Evolutionary conservation across 2,113 vertebrate genomes (phyloP), one percentile per base, ranked within the genome.

Genomic region (Nanorana parkeri): DNA sequence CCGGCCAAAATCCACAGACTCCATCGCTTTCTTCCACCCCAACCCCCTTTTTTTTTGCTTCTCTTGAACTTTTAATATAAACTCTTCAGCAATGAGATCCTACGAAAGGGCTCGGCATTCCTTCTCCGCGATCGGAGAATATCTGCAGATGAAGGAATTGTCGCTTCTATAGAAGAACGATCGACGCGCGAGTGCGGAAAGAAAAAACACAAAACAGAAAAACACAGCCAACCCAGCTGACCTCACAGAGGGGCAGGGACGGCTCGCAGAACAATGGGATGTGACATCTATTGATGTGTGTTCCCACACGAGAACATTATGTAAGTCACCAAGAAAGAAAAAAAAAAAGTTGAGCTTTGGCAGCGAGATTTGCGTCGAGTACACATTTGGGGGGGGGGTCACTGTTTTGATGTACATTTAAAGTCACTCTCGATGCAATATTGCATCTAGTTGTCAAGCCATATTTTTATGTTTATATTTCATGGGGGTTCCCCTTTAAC

Each of bases 1-100:
- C 7, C 67, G 81, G 88, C 88, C 90, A 90, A 88, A 86, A 86
- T 85, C 85, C 87, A 87, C 1, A 36, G 86, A 81, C 72, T 28
- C 36, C 71, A 15, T 29, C 11, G 21, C 41, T 47, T 47, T 11
- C 41, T 47, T 13, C 41, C 41, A 13, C 41, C 41, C 41, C 32
- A 21, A 32, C 71, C 32, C 28, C 17, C 29, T 20, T 24, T 13
- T 52, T 17, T n/a, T 58, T 60, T 60, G 56, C 54, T 75, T 36
- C 71, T 36, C 72, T 16, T 61, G 28, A 60, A 75, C 72, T 75
- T 61, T 74, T 58, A 60, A 74, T 61, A 61, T 60, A 75, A 60
- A 73, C 69, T n/a, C 19, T 19, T 52, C 36, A 60, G 72, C 61
- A 75, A 75, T 58, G 1, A 21, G 72, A 75, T 75, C 52, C 28